Evolutionary conservation across 2,797 vertebrate genomes (phyloP).

Genomic region (Falco naumanni): DNA sequence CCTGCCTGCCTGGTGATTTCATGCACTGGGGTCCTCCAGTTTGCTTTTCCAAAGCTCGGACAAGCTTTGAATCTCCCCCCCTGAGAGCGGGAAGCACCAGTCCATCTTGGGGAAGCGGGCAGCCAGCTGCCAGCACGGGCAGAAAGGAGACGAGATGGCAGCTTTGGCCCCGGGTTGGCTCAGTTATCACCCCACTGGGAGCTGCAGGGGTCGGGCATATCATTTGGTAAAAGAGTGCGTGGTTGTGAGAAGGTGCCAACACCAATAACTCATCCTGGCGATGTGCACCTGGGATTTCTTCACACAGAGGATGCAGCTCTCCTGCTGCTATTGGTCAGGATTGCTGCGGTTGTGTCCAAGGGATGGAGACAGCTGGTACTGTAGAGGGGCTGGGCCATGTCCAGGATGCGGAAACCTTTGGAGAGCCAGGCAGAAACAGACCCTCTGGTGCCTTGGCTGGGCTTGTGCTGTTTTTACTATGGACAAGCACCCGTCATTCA

Average conservation of each 20-base stretch:
- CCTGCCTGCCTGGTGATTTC: not conserved
- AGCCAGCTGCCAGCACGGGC: not conserved
- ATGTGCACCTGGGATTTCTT: no score
- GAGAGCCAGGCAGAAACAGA: not conserved
- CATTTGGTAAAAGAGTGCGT: not conserved
- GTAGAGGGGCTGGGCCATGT: not conserved
- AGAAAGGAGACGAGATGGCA: rapidly evolving
- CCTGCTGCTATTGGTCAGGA: not conserved
- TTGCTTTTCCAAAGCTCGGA: not conserved
- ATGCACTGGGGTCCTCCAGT: rapidly evolving
- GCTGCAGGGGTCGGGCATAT: rapidly evolving
- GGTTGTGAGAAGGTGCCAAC: not conserved
- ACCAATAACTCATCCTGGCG: rapidly evolving
- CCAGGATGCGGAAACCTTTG: rapidly evolving
- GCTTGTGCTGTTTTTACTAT: not conserved
- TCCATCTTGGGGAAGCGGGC: no score
- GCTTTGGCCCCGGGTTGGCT: not conserved
- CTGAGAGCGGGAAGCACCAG: rapidly evolving
- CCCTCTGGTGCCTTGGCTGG: not conserved
- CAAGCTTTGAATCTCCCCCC: not conserved
- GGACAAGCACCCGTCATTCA: rapidly evolving
- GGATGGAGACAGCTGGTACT: not conserved
- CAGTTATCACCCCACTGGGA: rapidly evolving
- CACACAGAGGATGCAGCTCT: rapidly evolving
- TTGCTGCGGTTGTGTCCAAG: rapidly evolving